Evolutionary conservation across 1,140 invertebrate species (phyloP).

Genomic region (Bombyx mori): ASM3026992v2 NC_085135.1:6722501-6723000

Average conservation of each 20-base stretch:
- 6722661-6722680: conserved; percentile 26
- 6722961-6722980: conserved; percentile 50
- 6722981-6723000: conserved; percentile 14
- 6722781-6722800: too few species aligned
- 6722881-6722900: too few species aligned
- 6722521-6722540: conserved; percentile 33
- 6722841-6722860: too few species aligned
- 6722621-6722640: conserved; percentile 27
- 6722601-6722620: conserved; percentile 33
- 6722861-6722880: too few species aligned
- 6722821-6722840: too few species aligned
- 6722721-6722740: conserved; percentile 34
- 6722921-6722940: too few species aligned
- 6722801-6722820: too few species aligned
- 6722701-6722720: conserved; percentile 26
- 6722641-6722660: conserved; percentile 25
- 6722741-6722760: conserved; percentile 14
- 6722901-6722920: too few species aligned
- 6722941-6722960: too few species aligned
- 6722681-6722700: conserved; percentile 37
- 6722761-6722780: conserved; percentile 16
- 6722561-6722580: conserved; percentile 18
- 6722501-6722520: conserved; percentile 24
- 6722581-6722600: conserved; percentile 26
- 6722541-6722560: conserved; percentile 37